Evolutionary conservation across 30 jellyfish, hydroid and myxozoan species (phyloP).

Genomic region (Catostylus mosaicus): DNA sequence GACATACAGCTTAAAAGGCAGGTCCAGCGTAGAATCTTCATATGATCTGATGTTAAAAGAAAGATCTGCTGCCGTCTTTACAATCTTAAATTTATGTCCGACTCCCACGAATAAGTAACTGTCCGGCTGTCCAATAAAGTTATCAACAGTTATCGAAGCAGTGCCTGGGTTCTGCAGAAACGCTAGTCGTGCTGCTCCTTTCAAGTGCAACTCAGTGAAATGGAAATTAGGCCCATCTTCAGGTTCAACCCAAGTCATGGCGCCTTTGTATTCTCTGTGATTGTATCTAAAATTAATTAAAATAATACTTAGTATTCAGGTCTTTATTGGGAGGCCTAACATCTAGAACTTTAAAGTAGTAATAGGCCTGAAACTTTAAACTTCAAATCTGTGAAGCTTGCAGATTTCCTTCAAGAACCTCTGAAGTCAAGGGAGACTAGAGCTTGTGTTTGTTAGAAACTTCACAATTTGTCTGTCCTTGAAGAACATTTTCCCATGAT

Average conservation of each 20-base stretch:
- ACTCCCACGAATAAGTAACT: constrained; percentile 46
- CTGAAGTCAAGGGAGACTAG: no score
- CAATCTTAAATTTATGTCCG: constrained; percentile 37
- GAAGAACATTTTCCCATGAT: no score
- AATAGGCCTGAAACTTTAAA: no score
- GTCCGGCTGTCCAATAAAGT: constrained; percentile 31
- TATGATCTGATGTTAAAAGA: constrained; percentile 51
- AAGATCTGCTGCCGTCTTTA: constrained; percentile 41
- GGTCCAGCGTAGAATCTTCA: constrained; percentile 23
- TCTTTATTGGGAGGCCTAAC: no score
- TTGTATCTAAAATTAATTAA: constrained; percentile 20
- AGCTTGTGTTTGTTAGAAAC: no score
- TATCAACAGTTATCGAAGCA: constrained; percentile 14
- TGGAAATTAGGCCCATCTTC: constrained; percentile 16
- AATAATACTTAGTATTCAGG: no score
- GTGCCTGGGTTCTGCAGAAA: constrained; percentile 15
- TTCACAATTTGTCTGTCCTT: no score
- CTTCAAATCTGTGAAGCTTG: no score
- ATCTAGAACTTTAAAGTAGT: no score
- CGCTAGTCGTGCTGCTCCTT: constrained; percentile 64
- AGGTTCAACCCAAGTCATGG: constrained; percentile 65
- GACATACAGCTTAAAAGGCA: constrained; percentile 55
- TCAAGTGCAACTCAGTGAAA: constrained; percentile 44
- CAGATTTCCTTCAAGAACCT: no score
- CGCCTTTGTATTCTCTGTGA: constrained; percentile 72